These are phyloP conservation scores for Lacerta bilineata DNA, from an alignment of 2,797 vertebrate genomes.

Conservation along the genomic window DNA sequence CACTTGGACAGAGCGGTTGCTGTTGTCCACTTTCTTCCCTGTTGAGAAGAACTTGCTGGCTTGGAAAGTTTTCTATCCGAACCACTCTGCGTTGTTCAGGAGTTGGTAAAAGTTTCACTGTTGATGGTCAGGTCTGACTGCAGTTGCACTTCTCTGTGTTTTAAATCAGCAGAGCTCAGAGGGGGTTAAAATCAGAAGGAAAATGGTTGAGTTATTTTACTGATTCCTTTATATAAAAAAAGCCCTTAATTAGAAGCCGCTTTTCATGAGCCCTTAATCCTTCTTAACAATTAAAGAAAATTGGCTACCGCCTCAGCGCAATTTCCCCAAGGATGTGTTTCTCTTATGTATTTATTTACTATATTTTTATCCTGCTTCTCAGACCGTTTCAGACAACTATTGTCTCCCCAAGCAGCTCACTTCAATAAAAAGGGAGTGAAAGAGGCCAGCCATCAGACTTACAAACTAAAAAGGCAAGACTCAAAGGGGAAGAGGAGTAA, in stretches of 20 bases:
- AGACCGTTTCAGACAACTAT: not conserved
- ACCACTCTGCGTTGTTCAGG: conserved; percentile 18
- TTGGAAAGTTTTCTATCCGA: conserved; percentile 44
- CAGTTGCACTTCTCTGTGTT: not conserved
- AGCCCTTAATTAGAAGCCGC: not conserved
- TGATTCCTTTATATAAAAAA: not conserved
- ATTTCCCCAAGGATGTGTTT: conserved; percentile 9
- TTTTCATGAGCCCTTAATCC: not conserved
- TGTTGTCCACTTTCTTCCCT: conserved; percentile 47
- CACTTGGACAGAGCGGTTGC: conserved; percentile 57
- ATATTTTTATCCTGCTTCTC: not conserved
- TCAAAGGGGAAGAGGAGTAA: not conserved
- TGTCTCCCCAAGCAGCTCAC: not conserved
- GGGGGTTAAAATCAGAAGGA: conserved; percentile 4
- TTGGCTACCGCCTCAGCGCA: conserved; percentile 30
- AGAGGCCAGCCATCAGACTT: not conserved
- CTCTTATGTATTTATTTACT: conserved; percentile 14
- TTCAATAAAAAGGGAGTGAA: conserved; percentile 1
- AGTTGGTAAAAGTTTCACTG: conserved; percentile 43
- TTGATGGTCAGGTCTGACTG: conserved; percentile 7
- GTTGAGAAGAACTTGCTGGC: conserved; percentile 56
- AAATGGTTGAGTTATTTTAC: conserved; percentile 10
- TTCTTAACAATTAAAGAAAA: conserved; percentile 29
- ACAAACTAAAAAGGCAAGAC: not conserved
- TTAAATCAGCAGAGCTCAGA: not conserved